Evolutionary conservation across 2,888 invertebrate species (phyloP).

Genomic region (Halictus quadricinctus): DNA sequence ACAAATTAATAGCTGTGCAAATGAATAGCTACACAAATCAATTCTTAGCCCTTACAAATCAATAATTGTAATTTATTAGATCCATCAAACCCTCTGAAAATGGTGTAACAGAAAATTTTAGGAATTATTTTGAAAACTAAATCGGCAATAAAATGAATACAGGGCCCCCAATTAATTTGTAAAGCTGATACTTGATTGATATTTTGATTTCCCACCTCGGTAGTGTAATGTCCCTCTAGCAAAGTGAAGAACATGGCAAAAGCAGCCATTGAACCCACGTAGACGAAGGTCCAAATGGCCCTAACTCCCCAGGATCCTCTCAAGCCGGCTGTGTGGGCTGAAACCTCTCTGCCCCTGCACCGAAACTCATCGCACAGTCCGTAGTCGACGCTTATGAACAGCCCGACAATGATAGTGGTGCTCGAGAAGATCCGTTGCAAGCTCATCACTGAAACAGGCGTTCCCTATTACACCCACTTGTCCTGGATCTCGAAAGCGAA

Average conservation of each 20-base stretch:
- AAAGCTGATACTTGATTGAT: not conserved
- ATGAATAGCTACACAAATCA: not conserved
- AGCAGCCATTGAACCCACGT: conserved; percentile 83
- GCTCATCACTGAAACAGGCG: conserved; percentile 83
- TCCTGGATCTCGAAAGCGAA: not conserved
- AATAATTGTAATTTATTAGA: not conserved
- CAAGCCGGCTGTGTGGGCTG: conserved; percentile 71
- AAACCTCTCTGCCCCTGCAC: conserved; percentile 83
- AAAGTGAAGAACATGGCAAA: conserved; percentile 84
- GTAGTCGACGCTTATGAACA: conserved; percentile 86
- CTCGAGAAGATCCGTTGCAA: conserved; percentile 85
- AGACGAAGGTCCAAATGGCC: conserved; percentile 84
- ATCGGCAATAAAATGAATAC: no score
- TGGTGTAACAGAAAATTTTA: no score
- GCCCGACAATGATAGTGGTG: conserved; percentile 85
- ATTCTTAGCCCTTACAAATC: not conserved
- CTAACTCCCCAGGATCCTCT: conserved; percentile 83
- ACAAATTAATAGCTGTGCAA: not conserved
- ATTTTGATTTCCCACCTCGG: conserved; percentile 71
- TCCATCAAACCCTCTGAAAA: no score
- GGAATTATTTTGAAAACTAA: no score
- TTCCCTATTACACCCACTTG: not conserved
- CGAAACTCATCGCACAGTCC: conserved; percentile 86
- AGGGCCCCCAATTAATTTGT: not conserved
- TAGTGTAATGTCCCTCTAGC: conserved; percentile 81